Conservation (phyloP, 2,113 vertebrate genomes). For the Myrmecophaga tridactyla region DNA sequence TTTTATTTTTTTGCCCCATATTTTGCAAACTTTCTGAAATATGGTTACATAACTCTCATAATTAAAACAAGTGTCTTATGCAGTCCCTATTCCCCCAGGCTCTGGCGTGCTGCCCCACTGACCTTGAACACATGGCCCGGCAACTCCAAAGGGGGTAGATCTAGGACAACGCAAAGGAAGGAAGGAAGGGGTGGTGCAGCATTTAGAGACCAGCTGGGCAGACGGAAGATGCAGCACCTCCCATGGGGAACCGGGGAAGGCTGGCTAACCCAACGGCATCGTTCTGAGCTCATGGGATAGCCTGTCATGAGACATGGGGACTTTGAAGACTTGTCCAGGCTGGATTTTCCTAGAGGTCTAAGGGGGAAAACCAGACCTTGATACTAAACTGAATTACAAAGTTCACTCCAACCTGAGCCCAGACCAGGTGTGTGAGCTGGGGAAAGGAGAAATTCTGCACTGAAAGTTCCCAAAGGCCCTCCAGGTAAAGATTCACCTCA, state of each 20-base stretch:
- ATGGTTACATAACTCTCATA: constrained; percentile 35
- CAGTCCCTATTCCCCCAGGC: background rate
- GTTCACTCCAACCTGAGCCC: background rate
- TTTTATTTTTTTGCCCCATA: background rate
- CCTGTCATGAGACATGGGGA: background rate
- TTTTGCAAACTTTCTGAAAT: background rate
- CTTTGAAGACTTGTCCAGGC: background rate
- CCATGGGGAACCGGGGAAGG: background rate
- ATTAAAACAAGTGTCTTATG: background rate
- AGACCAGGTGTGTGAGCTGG: background rate
- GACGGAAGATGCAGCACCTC: background rate
- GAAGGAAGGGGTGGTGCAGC: background rate
- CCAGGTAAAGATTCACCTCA: background rate
- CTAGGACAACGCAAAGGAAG: background rate
- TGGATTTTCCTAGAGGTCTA: background rate
- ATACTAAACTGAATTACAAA: background rate
- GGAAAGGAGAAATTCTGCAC: fast-evolving
- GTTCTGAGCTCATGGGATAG: background rate
- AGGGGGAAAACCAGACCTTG: background rate
- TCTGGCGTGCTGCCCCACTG: constrained; percentile 15
- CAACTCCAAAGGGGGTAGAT: background rate
- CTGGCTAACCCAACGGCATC: background rate
- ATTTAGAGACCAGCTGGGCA: background rate
- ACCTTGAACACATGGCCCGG: background rate
- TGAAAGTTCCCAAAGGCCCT: background rate